Base-by-base conservation (phyloP, 2,113 vertebrate genomes). In the Microcebus jonahi region DNA sequence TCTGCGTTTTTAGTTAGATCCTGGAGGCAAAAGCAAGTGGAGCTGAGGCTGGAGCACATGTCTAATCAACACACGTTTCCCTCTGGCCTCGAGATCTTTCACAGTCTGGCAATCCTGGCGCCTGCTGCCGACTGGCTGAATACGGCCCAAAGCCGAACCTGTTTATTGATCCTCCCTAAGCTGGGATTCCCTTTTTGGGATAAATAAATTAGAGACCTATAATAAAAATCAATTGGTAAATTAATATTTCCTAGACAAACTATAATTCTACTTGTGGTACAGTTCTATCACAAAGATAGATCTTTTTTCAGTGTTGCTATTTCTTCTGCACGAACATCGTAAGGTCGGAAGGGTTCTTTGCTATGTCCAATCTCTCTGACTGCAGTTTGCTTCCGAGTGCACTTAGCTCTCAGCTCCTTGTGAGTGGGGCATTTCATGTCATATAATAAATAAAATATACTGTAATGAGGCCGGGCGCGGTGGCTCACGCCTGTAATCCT, bases 221-320 rank as follows among this genome's bases (percentile, higher is more conserved):
- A 57, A 79, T 59, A 90, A 86, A 86, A 88, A 84, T 3, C 39
- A 45, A 70, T 50, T 29, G 14, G 15, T 42, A 34, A 93, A 80
- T 96, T 90, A 77, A 85, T 71, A 76, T 85, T 85, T 85, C 20
- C 94, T 77, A n/a, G 7, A 48, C 13, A 68, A 87, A 95, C 71
- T 59, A 14, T 76, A 55, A 91, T 88, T 63, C 29, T 87, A 55
- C 39, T 88, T 53, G 42, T 14, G 55, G 39, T 31, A 25, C 13
- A 67, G 31, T 90, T 83, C 15, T 90, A 15, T 88, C 53, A 17
- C 53, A 89, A 89, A 61, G 31, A 36, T 10, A 36, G n/a, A 63
- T 20, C 23, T 89, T 57, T 57, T 86, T 86, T 86, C 12, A 70
- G 39, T 67, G 70, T 95, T 65, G 25, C 13, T 59, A 1, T 97